Percentiles rank a stretch among this genome's conserved stretches.
Evolutionary conservation across 1,140 invertebrate species (phyloP).

Genomic region (Vanessa atalanta): DNA sequence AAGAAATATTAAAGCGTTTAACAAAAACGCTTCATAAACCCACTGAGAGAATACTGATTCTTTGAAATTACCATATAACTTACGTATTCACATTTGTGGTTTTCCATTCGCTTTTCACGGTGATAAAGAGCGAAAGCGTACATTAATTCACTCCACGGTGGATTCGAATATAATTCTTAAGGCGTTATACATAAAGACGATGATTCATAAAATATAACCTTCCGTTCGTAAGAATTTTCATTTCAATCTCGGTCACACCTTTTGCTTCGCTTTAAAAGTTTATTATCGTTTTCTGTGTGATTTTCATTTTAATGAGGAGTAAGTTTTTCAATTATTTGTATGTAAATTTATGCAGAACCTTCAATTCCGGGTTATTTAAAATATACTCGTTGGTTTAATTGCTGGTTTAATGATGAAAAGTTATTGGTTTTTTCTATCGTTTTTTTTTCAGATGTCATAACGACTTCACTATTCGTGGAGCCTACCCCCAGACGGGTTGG

Average conservation of each 20-base stretch:
- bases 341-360: not conserved
- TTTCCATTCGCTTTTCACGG: not conserved
- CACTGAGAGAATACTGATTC: not conserved
- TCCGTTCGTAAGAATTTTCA: not conserved
- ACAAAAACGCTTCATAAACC: not conserved
- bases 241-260: not conserved
- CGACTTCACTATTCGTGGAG: too few species aligned
- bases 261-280: constrained; percentile 10
- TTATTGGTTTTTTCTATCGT: too few species aligned
- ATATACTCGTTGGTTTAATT: too few species aligned
- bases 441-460: too few species aligned
- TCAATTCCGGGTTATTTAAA: too few species aligned
- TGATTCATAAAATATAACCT: not conserved
- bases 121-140: not conserved
- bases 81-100: constrained; percentile 2
- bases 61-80: not conserved
- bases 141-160: not conserved
- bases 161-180: not conserved
- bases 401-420: too few species aligned
- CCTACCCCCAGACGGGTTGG: too few species aligned
- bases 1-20: not conserved
- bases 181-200: not conserved
- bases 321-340: constrained; percentile 15
- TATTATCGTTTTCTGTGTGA: constrained; percentile 3
- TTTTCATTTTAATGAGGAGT: constrained; percentile 19